Percentiles rank a stretch among this genome's conserved stretches.
Conservation (phyloP, 2,113 vertebrate genomes). For the Aix galericulata region DNA sequence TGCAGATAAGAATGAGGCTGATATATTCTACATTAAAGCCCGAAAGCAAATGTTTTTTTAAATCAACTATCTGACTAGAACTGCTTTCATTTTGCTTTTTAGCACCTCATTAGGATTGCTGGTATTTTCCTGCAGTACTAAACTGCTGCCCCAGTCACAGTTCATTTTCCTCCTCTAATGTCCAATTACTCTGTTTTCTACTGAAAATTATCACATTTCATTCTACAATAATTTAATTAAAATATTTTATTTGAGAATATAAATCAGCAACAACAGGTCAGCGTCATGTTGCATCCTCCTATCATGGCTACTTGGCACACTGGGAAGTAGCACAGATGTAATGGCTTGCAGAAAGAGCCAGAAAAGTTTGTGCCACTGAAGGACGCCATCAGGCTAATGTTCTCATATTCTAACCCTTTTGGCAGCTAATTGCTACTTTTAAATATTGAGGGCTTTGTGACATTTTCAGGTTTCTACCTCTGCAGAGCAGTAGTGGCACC, state of each 20-base stretch:
- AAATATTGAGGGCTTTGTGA: background rate
- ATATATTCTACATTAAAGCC: slow-evolving; percentile 44
- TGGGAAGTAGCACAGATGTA: background rate
- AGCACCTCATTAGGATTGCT: slow-evolving; percentile 44
- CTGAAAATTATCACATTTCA: slow-evolving; percentile 42
- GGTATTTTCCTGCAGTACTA: slow-evolving; percentile 28
- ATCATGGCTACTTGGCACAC: background rate
- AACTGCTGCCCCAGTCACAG: slow-evolving; percentile 38
- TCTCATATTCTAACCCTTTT: background rate
- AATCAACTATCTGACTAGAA: background rate
- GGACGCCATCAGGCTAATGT: background rate
- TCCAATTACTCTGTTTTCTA: slow-evolving; percentile 17
- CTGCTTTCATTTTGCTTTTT: slow-evolving; percentile 49
- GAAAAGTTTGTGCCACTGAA: background rate
- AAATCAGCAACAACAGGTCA: slow-evolving; percentile 14
- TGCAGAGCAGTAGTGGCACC: background rate
- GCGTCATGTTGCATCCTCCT: background rate
- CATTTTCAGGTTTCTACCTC: background rate
- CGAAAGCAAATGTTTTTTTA: background rate
- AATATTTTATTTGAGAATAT: slow-evolving; percentile 21
- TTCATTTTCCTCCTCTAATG: slow-evolving; percentile 48
- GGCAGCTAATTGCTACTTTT: background rate
- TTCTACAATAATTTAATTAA: slow-evolving; percentile 38
- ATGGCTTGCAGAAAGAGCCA: fast-evolving
- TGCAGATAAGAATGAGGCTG: slow-evolving; percentile 35